A percentile compares a stretch with the other conserved stretches of the same genome.
Conservation (phyloP, 2,113 vertebrate genomes). For the Paratilapia polleni region DNA sequence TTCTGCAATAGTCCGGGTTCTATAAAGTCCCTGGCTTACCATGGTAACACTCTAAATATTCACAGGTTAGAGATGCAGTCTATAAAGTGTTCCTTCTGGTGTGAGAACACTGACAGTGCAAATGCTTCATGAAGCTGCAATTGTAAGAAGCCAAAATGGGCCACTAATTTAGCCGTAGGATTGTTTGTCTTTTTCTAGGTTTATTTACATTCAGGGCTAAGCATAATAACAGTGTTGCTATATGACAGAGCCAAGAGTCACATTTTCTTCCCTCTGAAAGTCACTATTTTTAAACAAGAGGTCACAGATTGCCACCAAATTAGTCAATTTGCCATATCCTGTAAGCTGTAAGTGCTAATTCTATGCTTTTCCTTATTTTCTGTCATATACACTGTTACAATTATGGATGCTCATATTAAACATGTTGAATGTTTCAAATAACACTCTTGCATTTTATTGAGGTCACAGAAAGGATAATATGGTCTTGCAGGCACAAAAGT, state of each 20-base stretch:
- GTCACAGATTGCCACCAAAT: neutral
- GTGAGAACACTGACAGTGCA: neutral
- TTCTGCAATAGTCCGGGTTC: neutral
- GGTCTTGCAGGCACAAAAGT: neutral
- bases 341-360: neutral
- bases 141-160: neutral
- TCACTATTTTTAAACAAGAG: neutral
- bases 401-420: neutral
- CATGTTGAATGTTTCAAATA: neutral
- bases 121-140: neutral
- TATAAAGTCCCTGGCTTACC: neutral
- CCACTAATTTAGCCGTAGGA: too few relatives aligned
- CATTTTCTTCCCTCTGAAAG: neutral
- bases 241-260: neutral
- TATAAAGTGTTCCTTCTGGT: neutral
- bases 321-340: neutral
- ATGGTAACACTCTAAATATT: neutral
- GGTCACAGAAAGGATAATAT: neutral
- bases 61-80: neutral
- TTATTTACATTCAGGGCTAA: neutral
- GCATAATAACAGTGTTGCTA: neutral
- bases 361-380: neutral
- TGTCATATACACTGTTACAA: neutral
- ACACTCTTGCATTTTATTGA: neutral
- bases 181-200: neutral